A percentile compares a stretch with the other conserved stretches of the same genome.
phyloP scores from a whole-genome alignment of 2,888 invertebrate genomes.

The Corythucha ciliata region DNA sequence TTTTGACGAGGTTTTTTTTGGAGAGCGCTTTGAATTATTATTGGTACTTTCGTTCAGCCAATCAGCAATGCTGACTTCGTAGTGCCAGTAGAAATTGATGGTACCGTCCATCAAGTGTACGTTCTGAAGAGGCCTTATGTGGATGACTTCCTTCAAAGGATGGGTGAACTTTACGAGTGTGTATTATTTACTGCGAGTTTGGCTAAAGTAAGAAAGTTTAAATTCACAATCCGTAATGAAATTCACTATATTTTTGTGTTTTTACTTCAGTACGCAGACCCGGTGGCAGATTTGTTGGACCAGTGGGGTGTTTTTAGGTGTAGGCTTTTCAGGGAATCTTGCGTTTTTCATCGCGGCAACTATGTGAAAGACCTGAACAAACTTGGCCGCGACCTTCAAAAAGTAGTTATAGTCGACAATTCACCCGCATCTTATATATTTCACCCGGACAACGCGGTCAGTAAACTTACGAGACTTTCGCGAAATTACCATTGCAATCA shows the following conservation, averaged over 20 bases:
- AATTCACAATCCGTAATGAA: background rate
- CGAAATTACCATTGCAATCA: background rate
- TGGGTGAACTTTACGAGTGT: constrained; percentile 98
- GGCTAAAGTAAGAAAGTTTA: constrained; percentile 59
- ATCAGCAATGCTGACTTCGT: constrained; percentile 99
- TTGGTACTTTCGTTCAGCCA: constrained; percentile 58
- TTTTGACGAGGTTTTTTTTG: no score
- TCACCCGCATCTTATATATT: constrained; percentile 99
- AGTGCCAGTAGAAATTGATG: constrained; percentile 99
- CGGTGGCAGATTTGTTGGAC: constrained; percentile 96
- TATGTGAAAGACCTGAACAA: constrained; percentile 99
- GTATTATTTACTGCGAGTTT: constrained; percentile 98
- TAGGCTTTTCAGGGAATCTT: constrained; percentile 97
- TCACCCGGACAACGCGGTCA: constrained; percentile 99
- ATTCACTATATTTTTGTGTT: constrained; percentile 4
- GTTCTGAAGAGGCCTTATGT: constrained; percentile 98
- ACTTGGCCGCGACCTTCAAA: constrained; percentile 88
- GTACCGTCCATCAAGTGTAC: constrained; percentile 96
- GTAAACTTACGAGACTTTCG: constrained; percentile 41
- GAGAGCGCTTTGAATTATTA: no score
- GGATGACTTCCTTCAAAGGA: constrained; percentile 94
- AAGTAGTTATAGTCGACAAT: constrained; percentile 98
- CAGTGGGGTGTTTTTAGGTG: constrained; percentile 94
- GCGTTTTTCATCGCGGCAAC: constrained; percentile 99
- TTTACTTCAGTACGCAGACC: constrained; percentile 82